Conservation (phyloP, 2,797 vertebrate genomes). For the Pseudomugil gertrudae region DNA sequence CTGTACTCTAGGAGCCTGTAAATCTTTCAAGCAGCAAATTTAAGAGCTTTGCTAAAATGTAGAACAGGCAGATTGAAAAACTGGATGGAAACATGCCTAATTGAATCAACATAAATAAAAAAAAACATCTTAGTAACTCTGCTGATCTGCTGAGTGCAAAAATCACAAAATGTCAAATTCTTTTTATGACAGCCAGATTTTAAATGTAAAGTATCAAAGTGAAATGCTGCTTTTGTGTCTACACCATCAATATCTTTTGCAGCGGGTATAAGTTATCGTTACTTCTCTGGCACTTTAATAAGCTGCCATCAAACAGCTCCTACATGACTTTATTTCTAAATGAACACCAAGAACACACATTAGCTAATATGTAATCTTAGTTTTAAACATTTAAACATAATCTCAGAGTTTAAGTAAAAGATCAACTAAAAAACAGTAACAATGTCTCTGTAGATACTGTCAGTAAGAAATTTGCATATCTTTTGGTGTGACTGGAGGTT, state of each 20-base stretch:
- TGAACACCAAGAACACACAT: not conserved
- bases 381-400: too few relatives aligned
- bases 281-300: not conserved
- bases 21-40: slow-evolving; percentile 39
- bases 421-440: too few relatives aligned
- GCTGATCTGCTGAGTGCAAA: not conserved
- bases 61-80: slow-evolving; percentile 36
- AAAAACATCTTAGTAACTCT: not conserved
- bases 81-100: slow-evolving; percentile 13
- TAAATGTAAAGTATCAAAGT: not conserved
- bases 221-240: not conserved
- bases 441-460: not conserved
- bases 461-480: not conserved
- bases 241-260: not conserved
- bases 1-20: slow-evolving; percentile 22
- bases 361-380: not conserved
- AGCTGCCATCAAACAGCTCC: not conserved
- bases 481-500: slow-evolving; percentile 25
- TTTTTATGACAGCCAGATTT: not conserved
- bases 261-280: not conserved
- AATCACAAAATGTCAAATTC: not conserved
- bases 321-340: not conserved
- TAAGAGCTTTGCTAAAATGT: slow-evolving; percentile 21
- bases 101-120: not conserved
- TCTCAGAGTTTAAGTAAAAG: too few relatives aligned